Conservation (phyloP, 2,797 vertebrate genomes). For the Tarsius wallacei region DNA sequence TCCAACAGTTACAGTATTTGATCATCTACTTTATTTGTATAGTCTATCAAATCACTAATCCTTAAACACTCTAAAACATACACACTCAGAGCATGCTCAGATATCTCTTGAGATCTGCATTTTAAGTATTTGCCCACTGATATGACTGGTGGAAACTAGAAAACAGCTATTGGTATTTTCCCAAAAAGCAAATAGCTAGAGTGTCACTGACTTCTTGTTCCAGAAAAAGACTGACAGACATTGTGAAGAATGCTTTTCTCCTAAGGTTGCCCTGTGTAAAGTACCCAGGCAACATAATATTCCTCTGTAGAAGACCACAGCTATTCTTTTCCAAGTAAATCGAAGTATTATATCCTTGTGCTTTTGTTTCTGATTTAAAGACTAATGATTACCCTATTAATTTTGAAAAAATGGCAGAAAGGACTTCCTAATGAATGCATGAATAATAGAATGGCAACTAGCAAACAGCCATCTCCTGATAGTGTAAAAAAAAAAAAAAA, state of each 20-base stretch:
- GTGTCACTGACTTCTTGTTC: background rate
- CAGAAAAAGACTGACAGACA: background rate
- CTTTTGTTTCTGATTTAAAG: background rate
- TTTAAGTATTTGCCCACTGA: background rate
- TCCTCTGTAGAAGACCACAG: background rate
- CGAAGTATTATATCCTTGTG: accelerated
- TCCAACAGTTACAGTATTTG: too few species aligned
- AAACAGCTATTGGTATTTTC: background rate
- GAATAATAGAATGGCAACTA: background rate
- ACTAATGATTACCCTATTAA: background rate
- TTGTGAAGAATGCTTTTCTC: accelerated
- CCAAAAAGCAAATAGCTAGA: background rate
- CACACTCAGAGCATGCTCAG: background rate
- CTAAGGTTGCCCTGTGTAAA: background rate
- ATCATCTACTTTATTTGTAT: too few species aligned
- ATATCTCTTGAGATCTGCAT: background rate
- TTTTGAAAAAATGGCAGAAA: background rate
- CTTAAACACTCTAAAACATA: background rate
- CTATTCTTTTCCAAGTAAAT: background rate
- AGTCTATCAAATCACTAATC: background rate
- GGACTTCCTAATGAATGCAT: background rate
- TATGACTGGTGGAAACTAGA: background rate
- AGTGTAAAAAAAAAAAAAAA: background rate
- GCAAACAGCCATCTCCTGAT: background rate
- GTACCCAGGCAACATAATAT: background rate